These are phyloP conservation scores for Allygus modestus DNA, from an alignment of 2,888 invertebrate species.

Conservation along the genomic window DNA sequence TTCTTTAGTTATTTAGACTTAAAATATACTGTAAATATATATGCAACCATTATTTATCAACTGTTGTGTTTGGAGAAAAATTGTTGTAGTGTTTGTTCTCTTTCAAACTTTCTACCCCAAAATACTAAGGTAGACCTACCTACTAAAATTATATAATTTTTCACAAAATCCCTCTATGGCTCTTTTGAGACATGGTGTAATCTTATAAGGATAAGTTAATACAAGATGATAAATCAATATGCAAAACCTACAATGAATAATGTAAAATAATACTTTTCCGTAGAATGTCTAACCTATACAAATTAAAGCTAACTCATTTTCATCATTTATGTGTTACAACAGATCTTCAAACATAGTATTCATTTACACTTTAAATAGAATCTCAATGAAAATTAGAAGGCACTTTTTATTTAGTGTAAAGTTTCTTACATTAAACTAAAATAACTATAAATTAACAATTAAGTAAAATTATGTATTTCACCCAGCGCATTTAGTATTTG, in stretches of 20 bases:
- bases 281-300: slow-evolving; percentile 2
- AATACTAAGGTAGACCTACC: too few species aligned
- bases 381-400: slow-evolving; percentile 9
- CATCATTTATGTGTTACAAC: background rate
- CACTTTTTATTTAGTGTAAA: slow-evolving; percentile 1
- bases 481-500: background rate
- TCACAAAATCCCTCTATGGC: too few species aligned
- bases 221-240: too few species aligned
- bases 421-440: background rate
- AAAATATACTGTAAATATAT: background rate
- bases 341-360: background rate
- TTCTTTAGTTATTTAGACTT: background rate
- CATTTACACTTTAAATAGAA: background rate
- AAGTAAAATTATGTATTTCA: background rate
- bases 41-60: background rate
- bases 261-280: slow-evolving; percentile 5
- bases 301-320: background rate
- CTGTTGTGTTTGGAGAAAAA: background rate
- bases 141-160: too few species aligned
- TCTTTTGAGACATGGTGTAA: too few species aligned
- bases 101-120: background rate
- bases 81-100: background rate
- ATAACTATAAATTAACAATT: background rate
- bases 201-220: slow-evolving; percentile 6
- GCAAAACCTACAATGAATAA: background rate